Evolutionary conservation across 92 coral and sea anemone genomes (phyloP), one percentile per base, ranked within the genome.

Genomic region (Palythoa grandis): DNA sequence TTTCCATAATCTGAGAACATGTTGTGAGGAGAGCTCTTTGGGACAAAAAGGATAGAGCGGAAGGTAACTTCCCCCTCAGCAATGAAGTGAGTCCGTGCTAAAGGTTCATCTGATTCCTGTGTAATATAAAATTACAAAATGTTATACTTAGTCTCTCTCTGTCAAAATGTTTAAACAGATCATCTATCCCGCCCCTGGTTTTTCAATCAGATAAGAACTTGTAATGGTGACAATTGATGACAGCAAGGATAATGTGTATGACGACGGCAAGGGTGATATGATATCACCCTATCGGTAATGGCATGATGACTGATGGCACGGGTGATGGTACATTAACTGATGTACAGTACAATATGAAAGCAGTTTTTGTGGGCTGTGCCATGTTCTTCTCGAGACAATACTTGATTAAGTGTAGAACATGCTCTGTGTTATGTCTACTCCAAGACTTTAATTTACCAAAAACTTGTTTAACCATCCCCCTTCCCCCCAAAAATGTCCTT

Each of bases 1-100:
- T 97, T 97, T 89, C 99, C 99, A 66, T 97, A 97, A 43, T 97
- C 98, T 3, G 98, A 91, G 93, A 97, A 97, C 93, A 97, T 91
- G 85, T 86, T 79, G 76, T 60, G 73, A 16, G 99, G 98, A 19
- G 95, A 87, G 13, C 92, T 52, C 73, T 95, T 97, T 54, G 99
- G 96, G 53, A 97, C 97, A 73, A 92, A 97, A 68, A 97, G 92
- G 77, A 97, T 97, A 47, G 99, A 97, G 3, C 99, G 92, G 99
- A 97, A 97, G 19, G 99, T 97, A 24, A 97, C 99, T 86, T 97
- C 99, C 2, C 99, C 99, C 86, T 97, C 99, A 14, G 99, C 99
- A 70, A 97, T 96, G 86, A 97, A 97, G 90, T 97, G 99, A 63
- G 92, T 95, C 83, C 92, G 90, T 66, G 98, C 97, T 68, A 97